Base-by-base conservation (phyloP, 2,113 vertebrate genomes). In the Pandion haliaetus region DNA sequence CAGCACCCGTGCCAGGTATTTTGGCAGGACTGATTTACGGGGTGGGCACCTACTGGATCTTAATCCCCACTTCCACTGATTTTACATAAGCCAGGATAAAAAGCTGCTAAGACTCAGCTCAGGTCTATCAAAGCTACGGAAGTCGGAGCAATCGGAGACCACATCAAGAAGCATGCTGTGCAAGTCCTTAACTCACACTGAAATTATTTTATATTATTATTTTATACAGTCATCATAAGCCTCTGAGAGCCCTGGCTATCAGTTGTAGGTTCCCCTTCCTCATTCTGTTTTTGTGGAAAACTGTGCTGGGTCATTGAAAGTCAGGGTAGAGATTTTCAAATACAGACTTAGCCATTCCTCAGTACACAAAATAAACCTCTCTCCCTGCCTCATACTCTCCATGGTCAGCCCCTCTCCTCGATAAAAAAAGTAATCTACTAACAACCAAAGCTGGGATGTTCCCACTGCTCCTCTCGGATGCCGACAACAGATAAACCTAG, bases 141-240 rank as follows among this genome's bases (percentile, higher is more conserved):
- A 55, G 50, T 3, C 0, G 1, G 17, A 7, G 71, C 70, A 34
- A 11, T 11, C 0, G 0, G 74, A 72, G 88, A 38, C 4, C 4
- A 2, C 67, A 10, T 0, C 7, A 2, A 44, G 69, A 49, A 59
- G 31, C 21, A 15, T 4, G 5, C 3, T 63, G 87, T 45, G 3
- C 0, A 29, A 74, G 34, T 8, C 57, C 45, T 16, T 38, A 17
- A 38, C 14, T 15, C 74, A 57, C 3, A 2, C 40, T 20, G 36
- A 17, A 36, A 47, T 72, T 29, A 24, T 32, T 44, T 38, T 8
- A 11, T 40, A 16, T 58, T 13, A 11, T 36, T 38, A 4, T 70
- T 94, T 90, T 28, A 20, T 4, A 14, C n/a, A 29, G 25, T 6
- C 69, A 20, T 0, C 2, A 2, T 3, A 10, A 2, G 6, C 8